phyloP scores from a whole-genome alignment of 2,797 vertebrate species.

The Coendou prehensilis region DNA sequence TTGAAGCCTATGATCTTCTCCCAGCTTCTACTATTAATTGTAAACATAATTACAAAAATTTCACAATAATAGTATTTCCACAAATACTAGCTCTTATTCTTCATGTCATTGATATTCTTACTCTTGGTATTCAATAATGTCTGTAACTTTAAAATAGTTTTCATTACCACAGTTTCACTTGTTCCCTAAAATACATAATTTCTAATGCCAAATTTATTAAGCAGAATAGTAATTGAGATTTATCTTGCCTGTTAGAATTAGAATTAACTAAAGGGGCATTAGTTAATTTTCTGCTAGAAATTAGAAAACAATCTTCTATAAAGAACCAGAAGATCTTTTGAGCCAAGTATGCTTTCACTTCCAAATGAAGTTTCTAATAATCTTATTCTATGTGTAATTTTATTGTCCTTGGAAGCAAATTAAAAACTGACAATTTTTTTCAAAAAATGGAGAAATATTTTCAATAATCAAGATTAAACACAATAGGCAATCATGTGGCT shows the following conservation, averaged over 20 bases:
- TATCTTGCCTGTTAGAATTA: not conserved
- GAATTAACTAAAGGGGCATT: slow-evolving; percentile 17
- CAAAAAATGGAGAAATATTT: slow-evolving; percentile 33
- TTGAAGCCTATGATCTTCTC: not conserved
- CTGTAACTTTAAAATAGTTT: slow-evolving; percentile 41
- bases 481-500: not conserved
- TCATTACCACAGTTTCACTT: not conserved
- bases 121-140: not conserved
- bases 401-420: slow-evolving; percentile 12
- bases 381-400: not conserved
- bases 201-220: not conserved
- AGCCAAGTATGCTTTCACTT: not conserved
- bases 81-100: not conserved
- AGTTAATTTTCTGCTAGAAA: not conserved
- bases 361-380: not conserved
- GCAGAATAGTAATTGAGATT: slow-evolving; percentile 4
- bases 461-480: not conserved
- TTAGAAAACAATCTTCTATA: not conserved
- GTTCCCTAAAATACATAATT: slow-evolving; percentile 8
- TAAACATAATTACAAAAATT: not conserved
- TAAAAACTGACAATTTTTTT: not conserved
- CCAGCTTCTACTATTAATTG: not conserved
- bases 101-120: not conserved
- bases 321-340: not conserved
- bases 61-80: not conserved